Evolutionary conservation across 2,888 invertebrate species (phyloP).

Genomic region (Ichneumoninae sp.): DNA sequence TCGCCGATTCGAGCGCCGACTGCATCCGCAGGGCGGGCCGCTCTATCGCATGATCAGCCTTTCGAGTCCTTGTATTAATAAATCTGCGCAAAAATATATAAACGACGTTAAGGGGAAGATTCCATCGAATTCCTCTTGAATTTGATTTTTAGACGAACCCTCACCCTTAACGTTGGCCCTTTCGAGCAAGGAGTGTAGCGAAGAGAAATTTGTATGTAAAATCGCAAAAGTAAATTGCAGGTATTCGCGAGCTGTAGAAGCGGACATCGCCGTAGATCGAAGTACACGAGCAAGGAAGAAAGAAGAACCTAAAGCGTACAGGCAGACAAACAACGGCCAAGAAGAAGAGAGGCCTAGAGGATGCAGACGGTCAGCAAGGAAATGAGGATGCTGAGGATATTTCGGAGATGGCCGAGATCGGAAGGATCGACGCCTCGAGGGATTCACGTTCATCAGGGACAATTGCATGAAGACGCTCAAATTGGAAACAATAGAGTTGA

Average conservation of each 20-base stretch:
- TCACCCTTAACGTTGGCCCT: background rate
- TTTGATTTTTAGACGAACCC: background rate
- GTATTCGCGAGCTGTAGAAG: background rate
- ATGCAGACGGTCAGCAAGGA: background rate
- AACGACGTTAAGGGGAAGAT: background rate
- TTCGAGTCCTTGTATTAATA: background rate
- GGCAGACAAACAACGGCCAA: background rate
- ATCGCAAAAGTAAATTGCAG: background rate
- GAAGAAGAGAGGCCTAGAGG: background rate
- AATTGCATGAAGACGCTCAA: background rate
- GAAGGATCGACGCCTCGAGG: background rate
- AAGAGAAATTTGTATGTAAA: background rate
- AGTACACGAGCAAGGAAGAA: background rate
- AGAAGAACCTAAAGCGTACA: background rate
- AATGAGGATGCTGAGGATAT: background rate
- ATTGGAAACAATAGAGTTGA: background rate
- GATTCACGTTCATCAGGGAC: background rate
- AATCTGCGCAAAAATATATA: background rate
- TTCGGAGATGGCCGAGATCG: background rate
- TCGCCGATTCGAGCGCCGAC: constrained; percentile 7
- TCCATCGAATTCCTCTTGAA: background rate
- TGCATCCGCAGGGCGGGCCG: background rate
- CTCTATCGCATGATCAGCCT: background rate
- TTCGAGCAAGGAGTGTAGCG: background rate
- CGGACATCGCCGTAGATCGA: background rate